Evolutionary conservation across 2,888 invertebrate genomes (phyloP).

Genomic region (Amiota minor): DNA sequence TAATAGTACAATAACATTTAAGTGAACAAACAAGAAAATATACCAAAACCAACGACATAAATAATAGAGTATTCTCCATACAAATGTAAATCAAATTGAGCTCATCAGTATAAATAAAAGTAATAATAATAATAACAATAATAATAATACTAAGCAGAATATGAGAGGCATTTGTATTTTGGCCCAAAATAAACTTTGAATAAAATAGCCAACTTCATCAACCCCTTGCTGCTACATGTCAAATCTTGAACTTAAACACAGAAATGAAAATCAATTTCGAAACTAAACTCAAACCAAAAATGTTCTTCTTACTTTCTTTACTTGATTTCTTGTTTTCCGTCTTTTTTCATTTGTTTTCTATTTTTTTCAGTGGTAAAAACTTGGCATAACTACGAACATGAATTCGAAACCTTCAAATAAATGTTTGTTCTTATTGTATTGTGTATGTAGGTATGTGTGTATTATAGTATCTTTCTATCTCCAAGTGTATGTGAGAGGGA

Average conservation of each 20-base stretch:
- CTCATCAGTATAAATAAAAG: neutral
- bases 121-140: constrained; percentile 19
- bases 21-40: no score
- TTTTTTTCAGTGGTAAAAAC: constrained; percentile 28
- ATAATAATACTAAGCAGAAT: neutral
- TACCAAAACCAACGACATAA: no score
- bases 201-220: neutral
- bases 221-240: neutral
- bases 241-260: constrained; percentile 30
- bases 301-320: neutral
- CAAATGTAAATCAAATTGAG: neutral
- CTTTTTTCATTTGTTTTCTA: no score
- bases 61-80: no score
- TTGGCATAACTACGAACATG: constrained; percentile 39
- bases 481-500: neutral
- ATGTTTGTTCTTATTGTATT: neutral
- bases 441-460: no score
- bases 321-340: no score
- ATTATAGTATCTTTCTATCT: neutral
- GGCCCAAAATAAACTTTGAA: neutral
- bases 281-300: constrained; percentile 48
- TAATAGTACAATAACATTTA: no score
- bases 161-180: neutral
- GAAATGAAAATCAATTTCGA: constrained; percentile 62
- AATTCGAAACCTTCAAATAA: neutral